phyloP scores from a whole-genome alignment of 2,888 invertebrate genomes.

The Cryptops parisi region DNA sequence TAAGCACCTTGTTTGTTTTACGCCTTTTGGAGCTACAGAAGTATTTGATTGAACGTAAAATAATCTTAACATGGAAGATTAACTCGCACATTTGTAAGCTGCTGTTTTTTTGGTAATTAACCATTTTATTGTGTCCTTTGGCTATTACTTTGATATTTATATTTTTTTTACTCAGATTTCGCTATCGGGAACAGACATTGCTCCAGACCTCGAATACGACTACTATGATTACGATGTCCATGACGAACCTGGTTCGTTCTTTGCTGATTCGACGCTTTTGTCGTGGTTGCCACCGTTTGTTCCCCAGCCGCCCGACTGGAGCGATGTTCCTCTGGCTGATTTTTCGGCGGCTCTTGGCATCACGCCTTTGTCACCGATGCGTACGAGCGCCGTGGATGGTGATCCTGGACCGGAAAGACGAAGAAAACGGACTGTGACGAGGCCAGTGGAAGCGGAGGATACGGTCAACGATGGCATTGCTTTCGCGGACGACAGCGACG shows the following conservation, averaged over 20 bases:
- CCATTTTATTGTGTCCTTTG: too few species aligned
- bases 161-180: too few species aligned
- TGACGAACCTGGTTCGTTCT: constrained; percentile 22
- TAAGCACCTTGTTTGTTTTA: too few species aligned
- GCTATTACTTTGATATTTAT: too few species aligned
- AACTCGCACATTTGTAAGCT: too few species aligned
- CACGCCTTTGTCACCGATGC: not conserved
- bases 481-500: constrained; percentile 2
- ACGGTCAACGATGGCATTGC: not conserved
- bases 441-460: not conserved
- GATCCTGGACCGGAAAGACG: not conserved
- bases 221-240: constrained; percentile 23
- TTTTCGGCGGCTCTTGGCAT: not conserved
- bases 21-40: too few species aligned
- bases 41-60: too few species aligned
- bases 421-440: not conserved
- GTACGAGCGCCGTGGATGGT: not conserved
- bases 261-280: constrained; percentile 19
- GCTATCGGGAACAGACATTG: not conserved
- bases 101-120: too few species aligned
- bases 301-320: constrained; percentile 18
- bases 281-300: constrained; percentile 22
- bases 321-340: not conserved
- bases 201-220: constrained; percentile 21
- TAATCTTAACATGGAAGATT: too few species aligned